phyloP scores from a whole-genome alignment of 1,140 invertebrate genomes.

The Drosophila littoralis region DNA sequence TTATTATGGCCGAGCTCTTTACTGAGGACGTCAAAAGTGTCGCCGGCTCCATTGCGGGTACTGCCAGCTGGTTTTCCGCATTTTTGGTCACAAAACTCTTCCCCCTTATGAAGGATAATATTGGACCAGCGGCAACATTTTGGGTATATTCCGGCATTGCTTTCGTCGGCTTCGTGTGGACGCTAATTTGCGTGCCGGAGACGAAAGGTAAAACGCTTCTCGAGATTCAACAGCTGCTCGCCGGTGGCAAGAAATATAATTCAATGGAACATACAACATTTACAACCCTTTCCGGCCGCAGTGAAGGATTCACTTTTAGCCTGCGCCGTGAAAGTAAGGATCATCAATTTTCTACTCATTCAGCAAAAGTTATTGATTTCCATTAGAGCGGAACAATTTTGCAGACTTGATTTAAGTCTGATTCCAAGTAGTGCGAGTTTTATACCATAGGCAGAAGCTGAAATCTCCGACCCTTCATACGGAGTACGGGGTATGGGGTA shows the following conservation, averaged over 20 bases:
- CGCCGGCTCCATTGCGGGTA: conserved; percentile 89
- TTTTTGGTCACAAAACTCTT: conserved; percentile 92
- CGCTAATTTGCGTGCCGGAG: conserved; percentile 88
- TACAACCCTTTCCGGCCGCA: no score
- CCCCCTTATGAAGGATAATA: conserved; percentile 69
- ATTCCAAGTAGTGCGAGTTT: no score
- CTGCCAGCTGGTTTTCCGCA: conserved; percentile 91
- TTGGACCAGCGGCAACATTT: conserved; percentile 88
- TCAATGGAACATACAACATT: no score
- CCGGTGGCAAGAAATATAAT: conserved; percentile 42
- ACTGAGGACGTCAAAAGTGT: conserved; percentile 91
- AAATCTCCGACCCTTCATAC: no score
- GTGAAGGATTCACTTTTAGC: no score
- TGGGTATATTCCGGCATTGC: conserved; percentile 90
- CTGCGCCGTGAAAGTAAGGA: no score
- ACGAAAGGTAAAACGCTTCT: conserved; percentile 89
- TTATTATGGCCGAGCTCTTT: conserved; percentile 91
- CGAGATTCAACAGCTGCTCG: conserved; percentile 85
- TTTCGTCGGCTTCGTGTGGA: conserved; percentile 87
- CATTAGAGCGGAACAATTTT: no score
- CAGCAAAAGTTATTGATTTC: no score
- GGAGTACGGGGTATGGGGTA: no score
- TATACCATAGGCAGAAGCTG: no score
- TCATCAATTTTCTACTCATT: no score
- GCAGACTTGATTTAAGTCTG: no score